Evolutionary conservation across 1,140 invertebrate genomes (phyloP).

Genomic region (Uloborus diversus): DNA sequence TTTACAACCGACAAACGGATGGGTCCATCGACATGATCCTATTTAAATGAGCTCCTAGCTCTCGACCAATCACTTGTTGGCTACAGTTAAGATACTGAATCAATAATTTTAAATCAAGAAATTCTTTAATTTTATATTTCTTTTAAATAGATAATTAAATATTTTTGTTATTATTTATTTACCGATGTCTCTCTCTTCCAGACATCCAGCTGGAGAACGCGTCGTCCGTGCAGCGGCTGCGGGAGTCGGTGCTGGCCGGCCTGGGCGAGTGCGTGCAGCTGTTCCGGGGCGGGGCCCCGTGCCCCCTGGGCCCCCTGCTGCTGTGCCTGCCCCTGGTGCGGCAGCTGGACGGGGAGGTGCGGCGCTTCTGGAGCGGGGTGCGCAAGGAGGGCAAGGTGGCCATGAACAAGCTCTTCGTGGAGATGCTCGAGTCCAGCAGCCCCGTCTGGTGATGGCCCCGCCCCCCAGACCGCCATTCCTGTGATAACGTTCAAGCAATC

Average conservation of each 20-base stretch:
- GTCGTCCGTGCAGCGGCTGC: constrained; percentile 82
- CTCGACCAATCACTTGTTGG: too few species aligned
- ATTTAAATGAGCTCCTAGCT: too few species aligned
- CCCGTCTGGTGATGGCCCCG: constrained; percentile 51
- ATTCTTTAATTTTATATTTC: too few species aligned
- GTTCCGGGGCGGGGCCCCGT: constrained; percentile 68
- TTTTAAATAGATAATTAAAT: too few species aligned
- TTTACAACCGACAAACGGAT: too few species aligned
- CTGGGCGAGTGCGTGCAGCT: constrained; percentile 85
- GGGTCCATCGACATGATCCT: too few species aligned
- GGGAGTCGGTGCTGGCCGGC: constrained; percentile 85
- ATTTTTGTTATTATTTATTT: too few species aligned
- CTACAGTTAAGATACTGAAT: too few species aligned
- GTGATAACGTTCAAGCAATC: too few species aligned
- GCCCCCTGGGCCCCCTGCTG: constrained; percentile 82
- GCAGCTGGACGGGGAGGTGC: constrained; percentile 86
- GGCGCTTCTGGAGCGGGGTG: constrained; percentile 89
- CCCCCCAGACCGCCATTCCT: too few species aligned
- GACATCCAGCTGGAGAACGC: constrained; percentile 89
- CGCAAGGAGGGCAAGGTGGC: constrained; percentile 86
- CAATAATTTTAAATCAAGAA: too few species aligned
- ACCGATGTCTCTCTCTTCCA: constrained; percentile 68
- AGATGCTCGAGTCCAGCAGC: constrained; percentile 89
- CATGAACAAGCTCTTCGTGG: constrained; percentile 97
- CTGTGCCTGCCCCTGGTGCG: constrained; percentile 87